phyloP scores from a whole-genome alignment of 2,888 invertebrate species.

The Sinotaia quadrata region DNA sequence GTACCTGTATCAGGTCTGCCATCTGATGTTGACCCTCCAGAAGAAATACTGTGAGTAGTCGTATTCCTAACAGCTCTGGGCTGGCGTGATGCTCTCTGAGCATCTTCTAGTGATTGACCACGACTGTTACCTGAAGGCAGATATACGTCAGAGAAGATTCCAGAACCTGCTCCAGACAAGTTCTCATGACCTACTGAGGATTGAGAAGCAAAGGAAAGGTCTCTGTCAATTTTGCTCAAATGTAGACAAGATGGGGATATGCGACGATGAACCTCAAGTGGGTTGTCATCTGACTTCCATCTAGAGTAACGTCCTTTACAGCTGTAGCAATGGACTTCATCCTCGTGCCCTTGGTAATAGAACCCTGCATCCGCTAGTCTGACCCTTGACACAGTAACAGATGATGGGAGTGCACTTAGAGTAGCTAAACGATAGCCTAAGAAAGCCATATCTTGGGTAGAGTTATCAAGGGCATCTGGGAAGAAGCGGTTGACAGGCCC shows the following conservation, averaged over 20 bases:
- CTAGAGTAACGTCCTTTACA: constrained; percentile 6
- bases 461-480: background rate
- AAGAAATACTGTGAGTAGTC: background rate
- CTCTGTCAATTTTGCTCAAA: background rate
- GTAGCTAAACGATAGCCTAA: constrained; percentile 19
- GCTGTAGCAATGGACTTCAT: constrained; percentile 29
- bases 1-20: too few relatives aligned
- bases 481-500: constrained; percentile 15
- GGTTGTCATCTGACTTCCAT: constrained; percentile 17
- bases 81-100: too few relatives aligned
- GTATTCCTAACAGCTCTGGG: too few relatives aligned
- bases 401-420: constrained; percentile 6
- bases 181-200: background rate
- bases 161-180: background rate
- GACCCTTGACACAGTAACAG: constrained; percentile 18
- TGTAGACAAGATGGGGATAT: constrained; percentile 16
- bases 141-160: background rate
- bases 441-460: background rate
- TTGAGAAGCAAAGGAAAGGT: background rate
- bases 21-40: background rate
- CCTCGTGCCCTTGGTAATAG: constrained; percentile 19
- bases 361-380: constrained; percentile 22
- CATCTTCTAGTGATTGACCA: background rate
- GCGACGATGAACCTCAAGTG: constrained; percentile 17
- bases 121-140: background rate